A percentile compares a stretch with the other conserved stretches of the same genome.
Conservation (phyloP, 2,113 vertebrate species). For the Panthera tigris region DNA sequence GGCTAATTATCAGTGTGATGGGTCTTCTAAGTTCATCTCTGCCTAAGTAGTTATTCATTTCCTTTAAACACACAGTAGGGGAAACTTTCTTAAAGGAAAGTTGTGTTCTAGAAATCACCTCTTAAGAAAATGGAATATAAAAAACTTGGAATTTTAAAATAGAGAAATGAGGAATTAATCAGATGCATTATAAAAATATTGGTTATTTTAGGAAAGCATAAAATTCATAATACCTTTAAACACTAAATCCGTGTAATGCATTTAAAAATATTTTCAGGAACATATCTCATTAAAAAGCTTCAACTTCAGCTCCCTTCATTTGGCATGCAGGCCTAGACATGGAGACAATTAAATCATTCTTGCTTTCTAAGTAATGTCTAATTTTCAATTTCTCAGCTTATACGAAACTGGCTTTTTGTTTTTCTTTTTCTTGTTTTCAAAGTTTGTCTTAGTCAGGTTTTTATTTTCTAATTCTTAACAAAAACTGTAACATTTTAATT, state of each 20-base stretch:
- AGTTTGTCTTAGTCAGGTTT: neutral
- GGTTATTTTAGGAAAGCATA: neutral
- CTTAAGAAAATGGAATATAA: slow-evolving; percentile 16
- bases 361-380: neutral
- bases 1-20: neutral
- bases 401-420: neutral
- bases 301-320: neutral
- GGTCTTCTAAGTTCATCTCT: neutral
- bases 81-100: neutral
- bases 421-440: neutral
- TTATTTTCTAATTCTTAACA: neutral
- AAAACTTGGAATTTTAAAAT: neutral
- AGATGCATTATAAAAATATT: neutral
- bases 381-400: neutral
- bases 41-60: neutral
- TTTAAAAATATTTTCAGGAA: neutral
- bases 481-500: neutral
- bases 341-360: neutral
- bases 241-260: neutral
- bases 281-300: neutral
- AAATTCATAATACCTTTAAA: neutral
- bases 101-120: neutral
- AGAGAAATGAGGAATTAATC: neutral
- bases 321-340: neutral
- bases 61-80: neutral